phyloP scores from a whole-genome alignment of 2,113 vertebrate genomes.

The Neolamprologus caudopunctatus region DNA sequence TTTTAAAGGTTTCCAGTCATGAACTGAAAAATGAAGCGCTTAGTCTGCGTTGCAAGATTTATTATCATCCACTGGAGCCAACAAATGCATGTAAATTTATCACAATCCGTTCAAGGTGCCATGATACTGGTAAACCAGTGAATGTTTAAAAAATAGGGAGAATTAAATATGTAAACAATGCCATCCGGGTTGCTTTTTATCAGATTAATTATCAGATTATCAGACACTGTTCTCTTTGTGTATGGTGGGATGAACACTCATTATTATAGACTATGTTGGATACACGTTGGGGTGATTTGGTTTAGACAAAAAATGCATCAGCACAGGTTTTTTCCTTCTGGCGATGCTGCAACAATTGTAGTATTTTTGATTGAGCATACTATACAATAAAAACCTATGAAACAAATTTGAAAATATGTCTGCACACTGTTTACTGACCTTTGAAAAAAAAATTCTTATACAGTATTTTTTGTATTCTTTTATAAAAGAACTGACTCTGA shows the following conservation, averaged over 20 bases:
- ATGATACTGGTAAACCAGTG: not conserved
- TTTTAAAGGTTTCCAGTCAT: not conserved
- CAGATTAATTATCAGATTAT: not conserved
- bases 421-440: not conserved
- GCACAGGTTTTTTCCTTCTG: not conserved
- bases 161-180: not conserved
- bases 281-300: not conserved
- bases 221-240: not conserved
- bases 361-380: not conserved
- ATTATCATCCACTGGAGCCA: not conserved
- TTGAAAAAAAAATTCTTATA: not conserved
- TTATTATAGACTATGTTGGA: not conserved
- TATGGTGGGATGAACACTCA: not conserved
- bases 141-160: rapidly evolving
- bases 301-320: not conserved
- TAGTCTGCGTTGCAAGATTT: not conserved
- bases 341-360: not conserved
- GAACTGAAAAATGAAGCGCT: not conserved
- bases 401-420: not conserved
- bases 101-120: not conserved
- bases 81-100: not conserved
- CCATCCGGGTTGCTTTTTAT: not conserved
- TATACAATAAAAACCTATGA: slow-evolving; percentile 7
- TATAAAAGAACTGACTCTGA: not conserved
- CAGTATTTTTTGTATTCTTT: not conserved